Evolutionary conservation across 1,140 invertebrate species (phyloP), one percentile per base, ranked within the genome.

Genomic region (Plutomurus gul): DNA sequence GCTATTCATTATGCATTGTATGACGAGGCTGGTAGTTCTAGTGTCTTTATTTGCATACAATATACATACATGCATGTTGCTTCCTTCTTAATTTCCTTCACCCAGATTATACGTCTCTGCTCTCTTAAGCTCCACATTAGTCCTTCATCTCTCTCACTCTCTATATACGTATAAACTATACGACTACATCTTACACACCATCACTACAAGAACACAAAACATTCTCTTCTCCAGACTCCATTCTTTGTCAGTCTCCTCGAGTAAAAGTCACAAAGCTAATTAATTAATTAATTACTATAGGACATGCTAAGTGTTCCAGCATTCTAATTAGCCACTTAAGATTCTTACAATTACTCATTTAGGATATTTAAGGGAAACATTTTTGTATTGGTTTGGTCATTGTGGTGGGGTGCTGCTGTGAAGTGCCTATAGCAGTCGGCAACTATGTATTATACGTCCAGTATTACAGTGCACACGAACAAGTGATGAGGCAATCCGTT

Each of bases 1-100:
- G 36, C 36, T 43, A 72, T 72, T 72, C 70, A 72, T 72, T 72
- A 72, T 72, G 70, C 70, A 72, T 72, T 72, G 70, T 72, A 72
- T 72, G 70, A 72, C 40, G 70, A 72, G 70, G n/a, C 36, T 72
- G 36, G 1, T 8, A 25, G 36, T 72, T 72, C 40, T 27, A 46
- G 70, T 40, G 56, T 65, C 70, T 72, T 39, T 43, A 72, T 72
- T 72, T 72, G 39, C 70, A 72, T 72, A 72, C 70, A 46, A 46
- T 43, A 72, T 72, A 46, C 70, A 72, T 72, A 65, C 56, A 65
- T 65, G 56, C 56, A 65, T 65, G 56, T 65, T 33, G 56, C 36
- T 65, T 36, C 56, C 56, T 30, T 65, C 56, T 65, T 65, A 65
- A 65, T 65, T 65, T 65, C 56, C 56, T 65, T 65, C 56, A 36